phyloP scores from a whole-genome alignment of 2,113 vertebrate species.

The Diadophis punctatus region DNA sequence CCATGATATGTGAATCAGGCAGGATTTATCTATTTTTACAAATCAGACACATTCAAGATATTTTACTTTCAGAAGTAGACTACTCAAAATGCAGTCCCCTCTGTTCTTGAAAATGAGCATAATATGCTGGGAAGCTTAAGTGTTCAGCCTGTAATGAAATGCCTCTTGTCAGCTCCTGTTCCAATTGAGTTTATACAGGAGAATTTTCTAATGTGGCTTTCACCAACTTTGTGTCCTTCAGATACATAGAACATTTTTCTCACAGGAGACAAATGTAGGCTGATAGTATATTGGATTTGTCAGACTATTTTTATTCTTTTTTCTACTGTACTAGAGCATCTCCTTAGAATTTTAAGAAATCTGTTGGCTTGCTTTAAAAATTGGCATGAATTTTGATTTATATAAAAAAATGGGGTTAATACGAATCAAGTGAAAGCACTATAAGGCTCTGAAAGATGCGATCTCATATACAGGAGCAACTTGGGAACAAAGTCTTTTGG shows the following conservation, averaged over 20 bases:
- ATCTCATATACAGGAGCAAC: background rate
- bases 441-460: background rate
- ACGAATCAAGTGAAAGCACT: conserved; percentile 2
- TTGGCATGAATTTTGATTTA: background rate
- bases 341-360: conserved; percentile 8
- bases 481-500: background rate
- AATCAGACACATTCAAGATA: background rate
- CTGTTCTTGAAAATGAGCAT: background rate
- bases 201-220: background rate
- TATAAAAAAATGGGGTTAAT: background rate
- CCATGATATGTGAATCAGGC: background rate
- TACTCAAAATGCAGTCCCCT: background rate
- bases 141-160: background rate
- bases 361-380: conserved; percentile 30
- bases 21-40: background rate
- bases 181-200: background rate
- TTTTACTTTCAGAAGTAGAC: background rate
- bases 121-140: background rate
- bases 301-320: conserved; percentile 21
- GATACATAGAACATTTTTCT: background rate
- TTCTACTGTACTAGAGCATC: conserved; percentile 44
- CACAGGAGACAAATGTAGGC: conserved; percentile 6
- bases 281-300: conserved; percentile 23
- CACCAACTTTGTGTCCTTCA: background rate
- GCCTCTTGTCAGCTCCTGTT: background rate